phyloP scores from a whole-genome alignment of 2,888 invertebrate species.

The Schizaphis graminum region DNA sequence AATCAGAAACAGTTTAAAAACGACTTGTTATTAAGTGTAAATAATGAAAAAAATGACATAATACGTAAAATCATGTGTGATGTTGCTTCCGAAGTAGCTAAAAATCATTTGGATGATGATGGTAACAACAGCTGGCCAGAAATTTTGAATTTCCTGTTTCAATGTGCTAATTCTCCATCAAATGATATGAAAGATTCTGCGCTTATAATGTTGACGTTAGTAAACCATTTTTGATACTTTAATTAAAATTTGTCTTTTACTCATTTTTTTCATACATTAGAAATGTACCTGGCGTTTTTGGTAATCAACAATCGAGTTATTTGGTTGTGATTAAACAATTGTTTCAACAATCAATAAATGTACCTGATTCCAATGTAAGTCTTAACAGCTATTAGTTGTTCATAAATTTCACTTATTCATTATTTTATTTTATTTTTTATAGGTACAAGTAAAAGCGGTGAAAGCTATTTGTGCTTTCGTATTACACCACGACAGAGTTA shows the following conservation, averaged over 20 bases:
- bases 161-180: slow-evolving; percentile 89
- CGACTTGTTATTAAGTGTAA: slow-evolving; percentile 87
- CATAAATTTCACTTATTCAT: slow-evolving; percentile 18
- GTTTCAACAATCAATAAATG: slow-evolving; percentile 80
- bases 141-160: slow-evolving; percentile 91
- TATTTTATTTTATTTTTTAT: slow-evolving; percentile 22
- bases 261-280: slow-evolving; percentile 72
- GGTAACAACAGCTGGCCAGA: slow-evolving; percentile 98
- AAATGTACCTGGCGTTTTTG: slow-evolving; percentile 96
- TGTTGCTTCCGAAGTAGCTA: slow-evolving; percentile 94
- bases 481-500: slow-evolving; percentile 92
- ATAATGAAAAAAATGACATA: slow-evolving; percentile 84
- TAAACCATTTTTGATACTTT: slow-evolving; percentile 66
- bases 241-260: slow-evolving; percentile 55
- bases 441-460: slow-evolving; percentile 84
- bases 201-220: slow-evolving; percentile 92
- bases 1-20: slow-evolving; percentile 87
- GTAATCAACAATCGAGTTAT: slow-evolving; percentile 92
- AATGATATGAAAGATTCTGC: slow-evolving; percentile 92
- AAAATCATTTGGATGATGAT: slow-evolving; percentile 94
- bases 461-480: slow-evolving; percentile 90
- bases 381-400: not conserved
- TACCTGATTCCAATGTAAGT: slow-evolving; percentile 62
- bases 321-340: slow-evolving; percentile 95
- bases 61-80: slow-evolving; percentile 92